Evolutionary conservation across 2,888 invertebrate genomes (phyloP).

Genomic region (Scaptomyza polygonia): DNA sequence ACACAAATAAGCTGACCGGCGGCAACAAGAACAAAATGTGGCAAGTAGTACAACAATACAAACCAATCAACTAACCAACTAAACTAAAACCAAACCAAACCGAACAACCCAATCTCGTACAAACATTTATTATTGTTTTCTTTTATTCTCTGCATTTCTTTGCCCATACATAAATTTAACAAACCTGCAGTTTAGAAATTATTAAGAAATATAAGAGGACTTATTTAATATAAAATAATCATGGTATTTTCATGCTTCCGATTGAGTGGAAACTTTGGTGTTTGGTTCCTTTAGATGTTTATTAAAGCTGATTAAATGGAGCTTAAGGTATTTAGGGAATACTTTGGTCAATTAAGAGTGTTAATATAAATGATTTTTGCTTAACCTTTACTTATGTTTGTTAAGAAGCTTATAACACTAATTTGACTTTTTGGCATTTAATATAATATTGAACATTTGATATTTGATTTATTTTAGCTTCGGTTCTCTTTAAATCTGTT

Average conservation of each 20-base stretch:
- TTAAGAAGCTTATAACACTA: no score
- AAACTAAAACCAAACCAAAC: neutral
- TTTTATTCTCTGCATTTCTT: conserved; percentile 9
- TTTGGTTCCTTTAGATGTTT: no score
- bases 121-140: conserved; percentile 20
- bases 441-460: no score
- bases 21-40: conserved; percentile 7
- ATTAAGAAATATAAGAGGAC: conserved; percentile 33
- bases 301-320: no score
- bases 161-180: conserved; percentile 26
- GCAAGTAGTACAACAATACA: conserved; percentile 29
- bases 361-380: no score
- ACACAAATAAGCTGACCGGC: conserved; percentile 38
- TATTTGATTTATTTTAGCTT: no score
- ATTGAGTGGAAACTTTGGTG: neutral
- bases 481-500: no score
- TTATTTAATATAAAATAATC: neutral
- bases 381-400: no score
- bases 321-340: no score
- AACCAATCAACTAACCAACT: conserved; percentile 10
- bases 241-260: conserved; percentile 16
- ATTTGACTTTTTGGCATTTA: no score
- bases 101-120: neutral
- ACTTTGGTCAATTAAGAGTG: no score
- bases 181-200: conserved; percentile 46